phyloP scores from a whole-genome alignment of 2,797 vertebrate genomes.

The Chelon labrosus region DNA sequence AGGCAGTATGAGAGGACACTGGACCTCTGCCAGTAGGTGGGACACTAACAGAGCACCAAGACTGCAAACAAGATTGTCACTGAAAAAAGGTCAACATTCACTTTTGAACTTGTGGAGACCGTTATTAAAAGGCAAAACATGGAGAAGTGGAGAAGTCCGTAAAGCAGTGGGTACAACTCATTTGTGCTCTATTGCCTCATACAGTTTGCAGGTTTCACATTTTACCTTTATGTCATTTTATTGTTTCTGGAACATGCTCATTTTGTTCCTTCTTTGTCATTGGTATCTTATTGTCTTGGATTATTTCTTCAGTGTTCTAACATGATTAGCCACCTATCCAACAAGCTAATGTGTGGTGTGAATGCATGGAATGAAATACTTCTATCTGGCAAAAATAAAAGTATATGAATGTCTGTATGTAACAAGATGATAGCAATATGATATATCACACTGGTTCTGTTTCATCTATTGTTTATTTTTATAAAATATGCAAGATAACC shows the following conservation, averaged over 20 bases:
- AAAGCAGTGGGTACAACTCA: not conserved
- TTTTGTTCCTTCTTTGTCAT: not conserved
- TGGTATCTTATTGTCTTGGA: not conserved
- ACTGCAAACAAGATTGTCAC: conserved; percentile 12
- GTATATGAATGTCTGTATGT: not conserved
- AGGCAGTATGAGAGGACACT: conserved; percentile 1
- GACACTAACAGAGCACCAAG: not conserved
- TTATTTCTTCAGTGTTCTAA: not conserved
- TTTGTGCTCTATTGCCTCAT: not conserved
- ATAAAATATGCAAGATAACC: not conserved
- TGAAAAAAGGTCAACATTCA: conserved; percentile 26
- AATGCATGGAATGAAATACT: not conserved
- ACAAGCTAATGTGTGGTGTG: not conserved
- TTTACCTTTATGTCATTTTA: too few species aligned
- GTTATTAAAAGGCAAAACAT: conserved; percentile 10
- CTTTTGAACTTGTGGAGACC: conserved; percentile 12
- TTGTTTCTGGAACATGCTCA: too few species aligned
- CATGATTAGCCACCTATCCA: too few species aligned
- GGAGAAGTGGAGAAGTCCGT: not conserved
- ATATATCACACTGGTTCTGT: not conserved
- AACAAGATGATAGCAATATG: too few species aligned
- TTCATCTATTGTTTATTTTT: conserved; percentile 2
- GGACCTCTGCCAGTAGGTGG: conserved; percentile 23
- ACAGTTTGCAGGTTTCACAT: too few species aligned
- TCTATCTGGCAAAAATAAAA: not conserved